Evolutionary conservation across 2,888 invertebrate genomes (phyloP).

Genomic region (Ischnura elegans): DNA sequence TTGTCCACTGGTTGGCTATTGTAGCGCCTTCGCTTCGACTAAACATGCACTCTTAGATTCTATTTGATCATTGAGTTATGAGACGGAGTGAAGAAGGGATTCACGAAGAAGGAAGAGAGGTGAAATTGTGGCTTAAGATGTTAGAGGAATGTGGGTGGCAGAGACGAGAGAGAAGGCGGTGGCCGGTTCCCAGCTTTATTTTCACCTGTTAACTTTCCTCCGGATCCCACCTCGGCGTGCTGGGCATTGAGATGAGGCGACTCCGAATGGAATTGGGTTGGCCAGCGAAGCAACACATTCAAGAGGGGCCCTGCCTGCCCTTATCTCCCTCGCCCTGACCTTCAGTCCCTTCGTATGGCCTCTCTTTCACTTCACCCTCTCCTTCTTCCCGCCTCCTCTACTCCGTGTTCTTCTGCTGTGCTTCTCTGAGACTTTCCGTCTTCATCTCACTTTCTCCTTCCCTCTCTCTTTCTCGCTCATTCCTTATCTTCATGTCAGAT

Average conservation of each 20-base stretch:
- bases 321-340: not conserved
- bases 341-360: not conserved
- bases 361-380: not conserved
- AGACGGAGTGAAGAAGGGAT: not conserved
- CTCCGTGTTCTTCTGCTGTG: too few species aligned
- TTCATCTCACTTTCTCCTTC: not conserved
- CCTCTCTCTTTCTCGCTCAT: not conserved
- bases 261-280: conserved; percentile 58
- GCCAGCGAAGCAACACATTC: conserved; percentile 59
- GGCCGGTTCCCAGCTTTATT: conserved; percentile 53
- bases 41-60: too few species aligned
- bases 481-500: not conserved
- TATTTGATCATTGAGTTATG: too few species aligned
- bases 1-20: too few species aligned
- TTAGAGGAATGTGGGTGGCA: not conserved
- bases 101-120: not conserved
- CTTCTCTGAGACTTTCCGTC: not conserved
- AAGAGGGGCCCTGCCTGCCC: not conserved
- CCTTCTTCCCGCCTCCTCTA: too few species aligned
- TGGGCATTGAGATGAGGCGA: conserved; percentile 44
- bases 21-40: too few species aligned
- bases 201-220: conserved; percentile 66
- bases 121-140: not conserved
- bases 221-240: conserved; percentile 34
- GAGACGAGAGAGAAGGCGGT: not conserved